A percentile compares a stretch with the other conserved stretches of the same genome.
These are phyloP conservation scores for Platyscapa corneri DNA, from an alignment of 1,140 invertebrate genomes.

Conservation along the genomic window DNA sequence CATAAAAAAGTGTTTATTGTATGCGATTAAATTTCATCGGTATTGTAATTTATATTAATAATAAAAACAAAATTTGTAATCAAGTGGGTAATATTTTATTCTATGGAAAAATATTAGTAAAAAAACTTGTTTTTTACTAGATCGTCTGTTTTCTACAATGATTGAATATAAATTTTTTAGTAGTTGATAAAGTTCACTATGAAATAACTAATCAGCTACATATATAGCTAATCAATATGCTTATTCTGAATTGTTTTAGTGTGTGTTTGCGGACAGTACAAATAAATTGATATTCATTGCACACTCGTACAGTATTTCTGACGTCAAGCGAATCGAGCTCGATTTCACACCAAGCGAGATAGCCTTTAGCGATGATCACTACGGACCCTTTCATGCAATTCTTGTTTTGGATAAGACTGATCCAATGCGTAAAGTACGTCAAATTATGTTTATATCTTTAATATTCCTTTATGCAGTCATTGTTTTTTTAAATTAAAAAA, in stretches of 20 bases:
- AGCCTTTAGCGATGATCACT: conserved; percentile 81
- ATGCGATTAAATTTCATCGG: too few relatives aligned
- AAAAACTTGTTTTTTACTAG: too few relatives aligned
- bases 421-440: conserved; percentile 77
- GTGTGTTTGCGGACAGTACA: conserved; percentile 87
- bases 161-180: too few relatives aligned
- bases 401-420: conserved; percentile 85
- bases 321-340: conserved; percentile 78
- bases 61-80: too few relatives aligned
- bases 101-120: too few relatives aligned
- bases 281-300: conserved; percentile 88
- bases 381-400: conserved; percentile 67
- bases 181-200: too few relatives aligned
- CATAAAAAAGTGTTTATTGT: too few relatives aligned
- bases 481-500: neutral
- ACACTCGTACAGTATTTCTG: conserved; percentile 57
- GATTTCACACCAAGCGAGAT: conserved; percentile 86
- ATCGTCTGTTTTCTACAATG: too few relatives aligned
- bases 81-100: too few relatives aligned
- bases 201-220: neutral
- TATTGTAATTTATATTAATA: too few relatives aligned
- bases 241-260: conserved; percentile 77
- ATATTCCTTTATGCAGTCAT: neutral
- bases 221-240: conserved; percentile 49
- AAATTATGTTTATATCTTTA: neutral